Evolutionary conservation across 2,888 invertebrate genomes (phyloP).

Genomic region (Diachrysia chrysitis): DNA sequence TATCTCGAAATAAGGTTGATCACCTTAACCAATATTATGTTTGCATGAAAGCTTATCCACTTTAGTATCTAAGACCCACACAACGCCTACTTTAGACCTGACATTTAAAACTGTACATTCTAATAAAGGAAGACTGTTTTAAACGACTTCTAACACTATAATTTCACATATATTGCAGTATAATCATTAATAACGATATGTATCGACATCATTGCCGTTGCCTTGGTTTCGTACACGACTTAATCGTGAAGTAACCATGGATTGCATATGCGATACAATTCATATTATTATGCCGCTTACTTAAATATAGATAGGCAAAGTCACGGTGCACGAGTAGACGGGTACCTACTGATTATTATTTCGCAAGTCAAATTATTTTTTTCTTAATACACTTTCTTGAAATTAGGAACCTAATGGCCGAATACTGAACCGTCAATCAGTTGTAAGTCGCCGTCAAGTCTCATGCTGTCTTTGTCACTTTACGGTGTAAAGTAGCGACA

Average conservation of each 20-base stretch:
- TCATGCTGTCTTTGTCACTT: too few species aligned
- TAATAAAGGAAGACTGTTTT: constrained; percentile 14
- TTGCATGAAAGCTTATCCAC: constrained; percentile 31
- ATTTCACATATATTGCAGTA: constrained; percentile 12
- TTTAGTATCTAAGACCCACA: constrained; percentile 17
- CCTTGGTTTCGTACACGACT: constrained; percentile 25
- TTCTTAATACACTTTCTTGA: too few species aligned
- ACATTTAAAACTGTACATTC: constrained; percentile 38
- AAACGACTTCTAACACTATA: constrained; percentile 13
- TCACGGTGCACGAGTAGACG: background rate
- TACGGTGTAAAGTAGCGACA: too few species aligned
- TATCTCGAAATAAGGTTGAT: background rate
- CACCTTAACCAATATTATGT: background rate
- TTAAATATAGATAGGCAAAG: background rate
- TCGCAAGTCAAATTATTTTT: background rate
- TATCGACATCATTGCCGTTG: constrained; percentile 21
- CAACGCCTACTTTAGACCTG: constrained; percentile 31
- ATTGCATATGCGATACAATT: constrained; percentile 1
- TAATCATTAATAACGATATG: constrained; percentile 17
- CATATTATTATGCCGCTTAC: background rate
- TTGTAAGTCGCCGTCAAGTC: too few species aligned
- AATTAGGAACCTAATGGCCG: too few species aligned
- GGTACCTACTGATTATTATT: background rate
- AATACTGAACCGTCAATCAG: too few species aligned
- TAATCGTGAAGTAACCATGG: constrained; percentile 31